Conservation (phyloP, 1,140 invertebrate species). For the Adoxophyes honmai region DNA sequence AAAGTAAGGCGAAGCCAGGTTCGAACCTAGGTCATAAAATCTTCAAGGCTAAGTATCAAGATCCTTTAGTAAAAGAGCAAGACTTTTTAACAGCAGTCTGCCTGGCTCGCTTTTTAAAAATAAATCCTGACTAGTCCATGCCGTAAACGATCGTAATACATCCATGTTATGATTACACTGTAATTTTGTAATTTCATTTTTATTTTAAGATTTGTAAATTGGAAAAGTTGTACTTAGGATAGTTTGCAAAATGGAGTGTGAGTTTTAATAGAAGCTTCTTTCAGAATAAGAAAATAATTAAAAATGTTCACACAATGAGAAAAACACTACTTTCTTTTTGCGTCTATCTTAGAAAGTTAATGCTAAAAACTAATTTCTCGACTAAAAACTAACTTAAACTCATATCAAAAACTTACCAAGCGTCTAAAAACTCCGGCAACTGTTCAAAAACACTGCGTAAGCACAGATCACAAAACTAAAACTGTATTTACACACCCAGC, state of each 20-base stretch:
- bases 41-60: constrained; percentile 14
- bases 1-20: constrained; percentile 7
- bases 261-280: too few species aligned
- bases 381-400: neutral
- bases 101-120: constrained; percentile 11
- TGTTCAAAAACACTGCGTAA: constrained; percentile 43
- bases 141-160: constrained; percentile 15
- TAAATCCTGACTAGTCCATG: constrained; percentile 17
- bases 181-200: neutral
- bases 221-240: too few species aligned
- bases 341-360: neutral
- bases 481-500: constrained; percentile 23
- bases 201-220: neutral
- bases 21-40: constrained; percentile 20
- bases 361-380: neutral
- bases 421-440: constrained; percentile 37
- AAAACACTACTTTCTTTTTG: neutral
- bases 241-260: too few species aligned
- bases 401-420: constrained; percentile 38
- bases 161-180: constrained; percentile 12
- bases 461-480: constrained; percentile 34
- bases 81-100: neutral
- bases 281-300: too few species aligned
- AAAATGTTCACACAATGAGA: too few species aligned
- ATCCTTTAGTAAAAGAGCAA: constrained; percentile 15